Base-by-base conservation (phyloP, 2,888 invertebrate species). In the Diabrotica balteata region DNA sequence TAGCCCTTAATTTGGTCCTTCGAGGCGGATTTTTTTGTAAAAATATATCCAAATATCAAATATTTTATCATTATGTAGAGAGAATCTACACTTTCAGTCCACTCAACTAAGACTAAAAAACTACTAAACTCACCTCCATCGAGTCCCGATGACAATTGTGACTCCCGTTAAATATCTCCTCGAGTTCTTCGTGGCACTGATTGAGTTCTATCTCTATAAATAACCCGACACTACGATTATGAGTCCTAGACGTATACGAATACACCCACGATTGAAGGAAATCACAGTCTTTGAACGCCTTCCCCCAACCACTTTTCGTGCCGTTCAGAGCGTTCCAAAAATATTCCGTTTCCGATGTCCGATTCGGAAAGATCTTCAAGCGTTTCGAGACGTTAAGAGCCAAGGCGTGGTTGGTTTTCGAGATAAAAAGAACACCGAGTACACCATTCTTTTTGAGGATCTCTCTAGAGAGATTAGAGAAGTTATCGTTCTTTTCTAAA, bases 141-240 rank as follows among this genome's bases (percentile, higher is more conserved):
- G 87, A 85, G 69, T 85, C 82, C 42, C 79, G 79, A 73, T 87
- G 86, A 77, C 89, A 91, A 80, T 86, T 86, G 78, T 90, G 88
- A n/a, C 85, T 85, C 43, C 89, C 89, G 46, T 90, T 90, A 76
- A 93, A 89, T 79, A 91, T 88, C 68, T 90, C 89, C 75, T 88
- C 86, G 81, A 91, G 87, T 44, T 87, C 86, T 69, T 89, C 88
- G 78, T 92, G 91, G 83, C 94, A 94, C 70, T 91, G 92, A 83
- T 93, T 87, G 73, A 92, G 86, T 69, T 90, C 86, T 73, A 90
- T 83, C 10, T 86, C 84, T 9, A 83, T 69, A 71, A 84, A 82
- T 8, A 83, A 65, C 2, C 78, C 82, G 17, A 82, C 74, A 55
- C 77, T 79, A 49, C 76, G 63, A 44, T 78, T 76, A 5, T 72